Conservation (phyloP, 2,113 vertebrate species). For the Chionis minor region DNA sequence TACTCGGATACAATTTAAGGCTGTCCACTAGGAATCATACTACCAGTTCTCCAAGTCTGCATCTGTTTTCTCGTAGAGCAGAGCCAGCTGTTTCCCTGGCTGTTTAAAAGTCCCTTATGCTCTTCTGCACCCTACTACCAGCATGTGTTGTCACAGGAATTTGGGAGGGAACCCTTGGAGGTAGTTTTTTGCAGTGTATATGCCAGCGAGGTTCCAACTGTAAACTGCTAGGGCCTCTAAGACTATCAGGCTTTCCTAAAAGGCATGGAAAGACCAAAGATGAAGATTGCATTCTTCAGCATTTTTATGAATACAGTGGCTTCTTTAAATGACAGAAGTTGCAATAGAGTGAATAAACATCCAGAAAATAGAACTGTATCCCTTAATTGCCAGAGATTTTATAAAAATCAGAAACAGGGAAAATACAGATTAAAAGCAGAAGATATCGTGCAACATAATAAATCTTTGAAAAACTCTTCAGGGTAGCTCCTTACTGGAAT, state of each 20-base stretch:
- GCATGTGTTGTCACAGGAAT: neutral
- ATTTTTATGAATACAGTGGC: neutral
- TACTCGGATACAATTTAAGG: neutral
- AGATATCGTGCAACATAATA: neutral
- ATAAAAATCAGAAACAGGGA: neutral
- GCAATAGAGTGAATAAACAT: neutral
- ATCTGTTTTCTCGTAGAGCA: neutral
- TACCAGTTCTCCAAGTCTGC: neutral
- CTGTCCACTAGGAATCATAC: neutral
- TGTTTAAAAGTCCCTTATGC: neutral
- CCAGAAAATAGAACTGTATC: neutral
- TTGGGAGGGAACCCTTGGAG: neutral
- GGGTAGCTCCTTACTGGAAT: neutral
- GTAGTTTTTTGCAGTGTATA: neutral
- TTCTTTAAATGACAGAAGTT: neutral
- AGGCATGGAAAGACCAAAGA: neutral
- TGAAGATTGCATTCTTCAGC: neutral
- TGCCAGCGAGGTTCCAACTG: neutral
- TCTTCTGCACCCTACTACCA: neutral
- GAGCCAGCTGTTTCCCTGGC: neutral
- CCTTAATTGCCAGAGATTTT: neutral
- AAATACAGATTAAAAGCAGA: neutral
- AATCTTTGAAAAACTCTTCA: neutral
- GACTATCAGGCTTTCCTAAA: neutral
- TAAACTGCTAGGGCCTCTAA: neutral